Evolutionary conservation across 2,113 vertebrate genomes (phyloP).

Genomic region (Tonatia bakeri): DNA sequence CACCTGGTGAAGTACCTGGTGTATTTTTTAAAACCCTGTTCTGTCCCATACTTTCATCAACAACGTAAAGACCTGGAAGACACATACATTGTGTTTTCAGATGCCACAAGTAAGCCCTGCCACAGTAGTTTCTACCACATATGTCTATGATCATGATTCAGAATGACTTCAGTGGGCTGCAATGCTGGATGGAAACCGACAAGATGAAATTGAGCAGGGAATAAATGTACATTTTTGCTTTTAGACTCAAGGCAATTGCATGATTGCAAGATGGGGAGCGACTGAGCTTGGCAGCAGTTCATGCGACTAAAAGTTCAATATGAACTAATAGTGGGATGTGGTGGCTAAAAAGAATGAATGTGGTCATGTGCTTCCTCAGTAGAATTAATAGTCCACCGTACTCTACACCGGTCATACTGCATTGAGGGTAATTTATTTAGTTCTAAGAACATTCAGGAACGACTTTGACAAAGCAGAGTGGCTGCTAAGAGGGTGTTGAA

Average conservation of each 20-base stretch:
- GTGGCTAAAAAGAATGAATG: background rate
- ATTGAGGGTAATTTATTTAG: background rate
- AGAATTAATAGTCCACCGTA: slow-evolving; percentile 28
- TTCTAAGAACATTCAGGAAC: background rate
- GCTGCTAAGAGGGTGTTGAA: slow-evolving; percentile 4
- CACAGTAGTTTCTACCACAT: background rate
- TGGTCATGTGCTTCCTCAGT: background rate
- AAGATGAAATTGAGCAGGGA: background rate
- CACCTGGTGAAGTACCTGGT: background rate
- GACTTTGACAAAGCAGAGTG: slow-evolving; percentile 26
- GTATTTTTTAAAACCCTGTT: background rate
- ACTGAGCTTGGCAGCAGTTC: slow-evolving; percentile 43
- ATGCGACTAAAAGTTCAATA: slow-evolving; percentile 50
- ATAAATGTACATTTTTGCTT: slow-evolving; percentile 41
- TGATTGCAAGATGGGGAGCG: slow-evolving; percentile 22
- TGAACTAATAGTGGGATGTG: slow-evolving; percentile 44
- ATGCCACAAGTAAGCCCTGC: background rate
- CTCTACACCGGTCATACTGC: background rate
- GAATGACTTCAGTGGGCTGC: slow-evolving; percentile 24
- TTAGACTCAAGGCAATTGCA: slow-evolving; percentile 36
- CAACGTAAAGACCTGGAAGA: background rate
- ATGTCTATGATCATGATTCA: background rate
- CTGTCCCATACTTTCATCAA: background rate
- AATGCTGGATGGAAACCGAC: slow-evolving; percentile 43
- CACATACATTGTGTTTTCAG: background rate